Conservation (phyloP, 2,888 invertebrate species). For the Blera fallax region DNA sequence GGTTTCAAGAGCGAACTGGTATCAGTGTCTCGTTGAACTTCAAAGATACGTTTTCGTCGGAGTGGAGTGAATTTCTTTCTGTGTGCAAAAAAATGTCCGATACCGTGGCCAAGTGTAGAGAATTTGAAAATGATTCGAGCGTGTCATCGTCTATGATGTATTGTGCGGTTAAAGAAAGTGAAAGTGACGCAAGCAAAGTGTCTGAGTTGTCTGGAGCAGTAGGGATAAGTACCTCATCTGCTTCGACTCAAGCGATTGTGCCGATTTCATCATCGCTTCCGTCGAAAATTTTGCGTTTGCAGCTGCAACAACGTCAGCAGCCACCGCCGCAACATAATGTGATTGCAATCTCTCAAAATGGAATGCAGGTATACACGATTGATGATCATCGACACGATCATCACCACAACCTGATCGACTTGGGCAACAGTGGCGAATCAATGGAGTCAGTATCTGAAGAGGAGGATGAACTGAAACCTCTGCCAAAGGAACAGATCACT, state of each 20-base stretch:
- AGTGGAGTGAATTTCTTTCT: constrained; percentile 32
- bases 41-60: constrained; percentile 62
- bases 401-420: constrained; percentile 54
- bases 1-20: constrained; percentile 69
- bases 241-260: constrained; percentile 76
- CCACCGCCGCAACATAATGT: constrained; percentile 65
- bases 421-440: constrained; percentile 76
- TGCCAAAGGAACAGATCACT: constrained; percentile 72
- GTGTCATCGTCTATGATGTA: constrained; percentile 33
- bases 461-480: constrained; percentile 81
- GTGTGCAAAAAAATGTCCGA: constrained; percentile 49
- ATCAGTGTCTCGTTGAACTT: constrained; percentile 66
- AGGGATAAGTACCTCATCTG: constrained; percentile 9
- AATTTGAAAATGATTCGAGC: constrained; percentile 60
- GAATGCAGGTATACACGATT: constrained; percentile 57
- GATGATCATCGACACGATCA: constrained; percentile 64
- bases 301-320: constrained; percentile 73
- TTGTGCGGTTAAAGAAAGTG: constrained; percentile 66
- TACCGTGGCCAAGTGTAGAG: constrained; percentile 57
- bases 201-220: constrained; percentile 26
- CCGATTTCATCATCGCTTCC: constrained; percentile 80
- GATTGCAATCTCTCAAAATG: constrained; percentile 60
- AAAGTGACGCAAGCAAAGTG: constrained; percentile 47
- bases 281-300: constrained; percentile 78
- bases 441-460: constrained; percentile 79